Percentiles rank a stretch among this genome's conserved stretches.
Conservation (phyloP, 2,888 invertebrate species). For the Furcula furcula region DNA sequence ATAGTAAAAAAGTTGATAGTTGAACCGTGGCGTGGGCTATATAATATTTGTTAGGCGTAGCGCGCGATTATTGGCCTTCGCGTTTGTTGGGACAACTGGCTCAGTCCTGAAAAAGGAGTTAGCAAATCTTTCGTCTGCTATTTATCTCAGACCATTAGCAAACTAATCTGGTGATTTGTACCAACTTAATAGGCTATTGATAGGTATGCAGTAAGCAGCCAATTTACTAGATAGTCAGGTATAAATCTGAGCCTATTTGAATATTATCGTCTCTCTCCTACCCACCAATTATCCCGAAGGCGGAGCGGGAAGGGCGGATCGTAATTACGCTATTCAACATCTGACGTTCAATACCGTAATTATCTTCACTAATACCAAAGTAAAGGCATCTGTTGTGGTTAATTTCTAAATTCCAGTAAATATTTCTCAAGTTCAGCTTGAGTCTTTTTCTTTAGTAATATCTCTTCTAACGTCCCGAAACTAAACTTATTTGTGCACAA, state of each 20-base stretch:
- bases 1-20: too few species aligned
- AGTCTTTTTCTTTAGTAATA: too few species aligned
- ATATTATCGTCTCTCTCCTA: constrained; percentile 15
- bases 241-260: constrained; percentile 27
- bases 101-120: too few species aligned
- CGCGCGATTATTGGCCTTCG: too few species aligned
- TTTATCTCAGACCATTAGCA: constrained; percentile 14
- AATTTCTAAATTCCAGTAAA: constrained; percentile 8
- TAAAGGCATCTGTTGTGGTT: constrained; percentile 14
- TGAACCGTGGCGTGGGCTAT: too few species aligned
- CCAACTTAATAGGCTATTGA: constrained; percentile 28
- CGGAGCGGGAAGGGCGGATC: constrained; percentile 5
- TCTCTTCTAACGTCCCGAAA: too few species aligned
- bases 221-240: constrained; percentile 29
- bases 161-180: constrained; percentile 20
- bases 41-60: too few species aligned
- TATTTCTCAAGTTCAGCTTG: too few species aligned
- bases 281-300: not conserved
- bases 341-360: constrained; percentile 20
- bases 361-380: constrained; percentile 13
- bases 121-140: too few species aligned
- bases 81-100: too few species aligned
- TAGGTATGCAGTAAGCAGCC: constrained; percentile 32
- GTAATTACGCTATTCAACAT: constrained; percentile 26
- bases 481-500: too few species aligned